A percentile compares a stretch with the other conserved stretches of the same genome.
Evolutionary conservation across 1,140 invertebrate genomes (phyloP).

Genomic region (Papilio xuthus): DNA sequence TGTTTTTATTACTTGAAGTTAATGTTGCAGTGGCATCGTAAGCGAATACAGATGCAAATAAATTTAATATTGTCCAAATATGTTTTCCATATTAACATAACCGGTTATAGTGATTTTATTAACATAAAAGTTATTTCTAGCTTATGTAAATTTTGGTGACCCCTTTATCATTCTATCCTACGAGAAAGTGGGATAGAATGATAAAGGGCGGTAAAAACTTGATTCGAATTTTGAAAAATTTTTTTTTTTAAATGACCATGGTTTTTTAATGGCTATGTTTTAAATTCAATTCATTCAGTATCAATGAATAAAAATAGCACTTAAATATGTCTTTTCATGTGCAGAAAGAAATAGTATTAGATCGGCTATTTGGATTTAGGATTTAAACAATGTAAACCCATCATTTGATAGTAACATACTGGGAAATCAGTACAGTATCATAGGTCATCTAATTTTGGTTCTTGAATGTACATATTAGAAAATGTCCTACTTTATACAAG

Average conservation of each 20-base stretch:
- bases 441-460: slow-evolving; percentile 49
- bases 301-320: no score
- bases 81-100: not conserved
- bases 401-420: slow-evolving; percentile 17
- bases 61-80: not conserved
- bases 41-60: not conserved
- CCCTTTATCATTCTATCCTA: not conserved
- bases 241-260: no score
- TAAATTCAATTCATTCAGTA: no score
- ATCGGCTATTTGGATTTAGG: not conserved
- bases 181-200: no score
- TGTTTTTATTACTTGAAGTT: slow-evolving; percentile 11
- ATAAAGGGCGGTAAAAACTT: no score
- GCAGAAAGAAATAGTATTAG: not conserved
- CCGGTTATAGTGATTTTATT: not conserved
- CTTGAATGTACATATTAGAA: slow-evolving; percentile 70
- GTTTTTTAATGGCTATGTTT: no score
- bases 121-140: not conserved
- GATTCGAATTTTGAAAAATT: not conserved
- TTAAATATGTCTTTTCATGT: not conserved
- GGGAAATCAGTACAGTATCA: slow-evolving; percentile 44
- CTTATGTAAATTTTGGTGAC: not conserved
- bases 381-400: not conserved
- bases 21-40: not conserved
- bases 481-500: slow-evolving; percentile 60